These are phyloP conservation scores for Channallabes apus DNA, from an alignment of 2,797 vertebrate species.

Conservation along the genomic window DNA sequence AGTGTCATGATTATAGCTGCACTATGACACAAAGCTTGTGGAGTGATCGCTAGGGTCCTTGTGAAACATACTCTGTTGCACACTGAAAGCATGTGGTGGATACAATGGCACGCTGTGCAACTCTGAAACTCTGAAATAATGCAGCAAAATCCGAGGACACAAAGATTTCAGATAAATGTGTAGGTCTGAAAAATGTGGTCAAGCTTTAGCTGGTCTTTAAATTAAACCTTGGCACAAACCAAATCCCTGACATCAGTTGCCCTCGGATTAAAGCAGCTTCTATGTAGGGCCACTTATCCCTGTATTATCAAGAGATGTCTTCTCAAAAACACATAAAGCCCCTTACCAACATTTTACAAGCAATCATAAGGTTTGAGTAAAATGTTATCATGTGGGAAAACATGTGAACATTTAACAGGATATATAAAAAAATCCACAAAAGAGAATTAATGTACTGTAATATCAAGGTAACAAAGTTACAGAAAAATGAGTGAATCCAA, in stretches of 20 bases:
- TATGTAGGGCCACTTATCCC: constrained; percentile 10
- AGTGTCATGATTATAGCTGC: not conserved
- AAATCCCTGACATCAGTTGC: constrained; percentile 25
- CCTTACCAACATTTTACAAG: not conserved
- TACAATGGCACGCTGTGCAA: not conserved
- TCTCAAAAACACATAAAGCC: constrained; percentile 21
- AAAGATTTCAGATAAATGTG: constrained; percentile 7
- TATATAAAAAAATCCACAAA: not conserved
- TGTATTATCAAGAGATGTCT: constrained; percentile 37
- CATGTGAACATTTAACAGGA: not conserved
- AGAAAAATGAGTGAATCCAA: not conserved
- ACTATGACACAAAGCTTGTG: not conserved
- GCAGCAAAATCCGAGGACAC: not conserved
- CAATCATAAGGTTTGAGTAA: not conserved
- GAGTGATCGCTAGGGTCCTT: constrained; percentile 17
- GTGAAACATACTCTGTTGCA: not conserved
- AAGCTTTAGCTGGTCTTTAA: constrained; percentile 50
- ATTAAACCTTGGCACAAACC: constrained; percentile 43
- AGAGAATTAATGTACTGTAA: not conserved
- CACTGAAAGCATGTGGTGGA: not conserved
- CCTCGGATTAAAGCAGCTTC: constrained; percentile 35
- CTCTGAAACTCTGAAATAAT: not conserved
- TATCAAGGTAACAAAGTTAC: not conserved
- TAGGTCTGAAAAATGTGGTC: constrained; percentile 38
- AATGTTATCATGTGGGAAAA: not conserved